phyloP scores from a whole-genome alignment of 2,888 invertebrate species.

The Metellina segmentata region DNA sequence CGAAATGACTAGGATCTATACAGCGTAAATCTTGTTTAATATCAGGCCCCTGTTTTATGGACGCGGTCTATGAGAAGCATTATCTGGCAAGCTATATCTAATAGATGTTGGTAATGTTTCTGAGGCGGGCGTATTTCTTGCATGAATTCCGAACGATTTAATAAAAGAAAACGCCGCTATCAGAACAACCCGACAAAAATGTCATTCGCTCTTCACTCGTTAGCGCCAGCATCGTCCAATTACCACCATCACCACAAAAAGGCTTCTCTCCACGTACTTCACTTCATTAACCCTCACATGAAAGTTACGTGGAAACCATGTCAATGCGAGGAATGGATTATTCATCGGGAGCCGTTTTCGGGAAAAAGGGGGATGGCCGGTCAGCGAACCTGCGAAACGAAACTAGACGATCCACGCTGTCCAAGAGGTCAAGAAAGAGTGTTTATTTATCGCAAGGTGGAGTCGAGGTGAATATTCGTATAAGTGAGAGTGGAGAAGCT shows the following conservation, averaged over 20 bases:
- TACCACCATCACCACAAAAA: not conserved
- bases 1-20: too few relatives aligned
- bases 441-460: not conserved
- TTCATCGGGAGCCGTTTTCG: not conserved
- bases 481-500: not conserved
- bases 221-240: not conserved
- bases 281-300: slow-evolving; percentile 43
- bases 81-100: too few relatives aligned
- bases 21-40: too few relatives aligned
- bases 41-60: too few relatives aligned
- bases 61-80: too few relatives aligned
- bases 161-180: too few relatives aligned
- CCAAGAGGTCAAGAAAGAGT: slow-evolving; percentile 22
- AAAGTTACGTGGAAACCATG: slow-evolving; percentile 47
- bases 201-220: too few relatives aligned
- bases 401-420: not conserved
- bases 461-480: not conserved
- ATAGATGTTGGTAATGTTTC: too few relatives aligned
- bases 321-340: slow-evolving; percentile 4
- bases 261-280: not conserved
- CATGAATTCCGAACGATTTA: too few relatives aligned
- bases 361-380: not conserved
- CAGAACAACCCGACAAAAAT: too few relatives aligned
- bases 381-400: slow-evolving; percentile 2
- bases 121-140: too few relatives aligned